Conservation (phyloP, 2,888 invertebrate species). For the Anthophora plumipes region DNA sequence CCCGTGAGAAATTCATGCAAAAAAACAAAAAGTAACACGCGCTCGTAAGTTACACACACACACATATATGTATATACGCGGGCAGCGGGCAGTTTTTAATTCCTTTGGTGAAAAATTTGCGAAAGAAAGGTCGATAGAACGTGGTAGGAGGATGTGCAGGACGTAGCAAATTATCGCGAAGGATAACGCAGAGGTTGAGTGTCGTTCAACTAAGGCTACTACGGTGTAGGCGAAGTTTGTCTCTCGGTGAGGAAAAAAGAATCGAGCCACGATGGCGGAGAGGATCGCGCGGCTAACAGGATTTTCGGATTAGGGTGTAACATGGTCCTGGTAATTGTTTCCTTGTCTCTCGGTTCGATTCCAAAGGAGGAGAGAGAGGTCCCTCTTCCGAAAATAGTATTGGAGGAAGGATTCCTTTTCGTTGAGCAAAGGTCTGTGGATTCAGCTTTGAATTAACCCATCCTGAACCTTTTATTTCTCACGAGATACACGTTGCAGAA, state of each 20-base stretch:
- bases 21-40: not conserved
- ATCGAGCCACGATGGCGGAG: constrained; percentile 45
- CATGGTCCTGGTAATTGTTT: constrained; percentile 74
- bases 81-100: not conserved
- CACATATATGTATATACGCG: no score
- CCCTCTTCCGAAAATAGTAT: constrained; percentile 43
- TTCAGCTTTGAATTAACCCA: not conserved
- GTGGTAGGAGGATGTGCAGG: constrained; percentile 45
- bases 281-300: constrained; percentile 69
- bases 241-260: constrained; percentile 59
- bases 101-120: not conserved
- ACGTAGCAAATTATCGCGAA: constrained; percentile 62
- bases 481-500: no score
- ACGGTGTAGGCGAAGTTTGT: constrained; percentile 55
- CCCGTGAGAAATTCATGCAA: constrained; percentile 11
- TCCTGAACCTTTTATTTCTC: no score
- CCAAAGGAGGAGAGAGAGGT: constrained; percentile 35
- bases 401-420: constrained; percentile 34
- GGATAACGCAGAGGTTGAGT: constrained; percentile 49
- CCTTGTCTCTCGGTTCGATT: constrained; percentile 70
- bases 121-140: not conserved
- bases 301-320: constrained; percentile 75
- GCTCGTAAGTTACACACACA: no score
- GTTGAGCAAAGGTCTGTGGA: constrained; percentile 19
- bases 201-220: constrained; percentile 41